These are phyloP conservation scores for Catharus fuscescens DNA, from an alignment of 2,113 vertebrate genomes.

Conservation along the genomic window DNA sequence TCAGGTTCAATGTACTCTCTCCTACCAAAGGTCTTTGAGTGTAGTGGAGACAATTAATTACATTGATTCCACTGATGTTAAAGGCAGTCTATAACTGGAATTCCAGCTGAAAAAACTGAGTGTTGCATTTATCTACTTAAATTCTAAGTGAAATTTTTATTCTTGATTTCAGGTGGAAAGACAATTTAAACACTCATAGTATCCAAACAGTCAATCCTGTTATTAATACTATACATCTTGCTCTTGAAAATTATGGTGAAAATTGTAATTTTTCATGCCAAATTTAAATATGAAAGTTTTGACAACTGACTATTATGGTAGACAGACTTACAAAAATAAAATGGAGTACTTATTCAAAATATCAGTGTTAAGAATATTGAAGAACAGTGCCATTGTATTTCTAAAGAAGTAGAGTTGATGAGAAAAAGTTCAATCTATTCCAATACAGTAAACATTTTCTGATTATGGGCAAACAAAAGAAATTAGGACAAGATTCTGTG, in stretches of 20 bases:
- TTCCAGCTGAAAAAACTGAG: neutral
- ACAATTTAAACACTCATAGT: neutral
- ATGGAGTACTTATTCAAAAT: neutral
- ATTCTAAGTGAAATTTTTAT: neutral
- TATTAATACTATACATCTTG: neutral
- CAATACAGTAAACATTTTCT: neutral
- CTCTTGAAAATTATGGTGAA: neutral
- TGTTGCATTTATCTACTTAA: neutral
- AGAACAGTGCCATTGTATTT: neutral
- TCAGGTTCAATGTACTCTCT: neutral
- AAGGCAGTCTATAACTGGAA: neutral
- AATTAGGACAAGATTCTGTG: neutral
- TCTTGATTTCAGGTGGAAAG: neutral
- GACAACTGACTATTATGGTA: neutral
- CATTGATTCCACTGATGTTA: neutral
- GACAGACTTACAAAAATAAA: neutral
- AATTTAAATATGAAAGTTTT: neutral
- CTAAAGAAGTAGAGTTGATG: neutral
- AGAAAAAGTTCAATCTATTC: neutral
- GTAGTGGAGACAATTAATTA: neutral
- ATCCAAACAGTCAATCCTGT: neutral
- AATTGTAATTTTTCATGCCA: neutral
- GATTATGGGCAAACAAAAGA: neutral
- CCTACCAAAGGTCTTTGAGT: neutral
- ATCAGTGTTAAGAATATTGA: neutral